phyloP scores from a whole-genome alignment of 2,888 invertebrate genomes.

The Neoitamus cyanurus region DNA sequence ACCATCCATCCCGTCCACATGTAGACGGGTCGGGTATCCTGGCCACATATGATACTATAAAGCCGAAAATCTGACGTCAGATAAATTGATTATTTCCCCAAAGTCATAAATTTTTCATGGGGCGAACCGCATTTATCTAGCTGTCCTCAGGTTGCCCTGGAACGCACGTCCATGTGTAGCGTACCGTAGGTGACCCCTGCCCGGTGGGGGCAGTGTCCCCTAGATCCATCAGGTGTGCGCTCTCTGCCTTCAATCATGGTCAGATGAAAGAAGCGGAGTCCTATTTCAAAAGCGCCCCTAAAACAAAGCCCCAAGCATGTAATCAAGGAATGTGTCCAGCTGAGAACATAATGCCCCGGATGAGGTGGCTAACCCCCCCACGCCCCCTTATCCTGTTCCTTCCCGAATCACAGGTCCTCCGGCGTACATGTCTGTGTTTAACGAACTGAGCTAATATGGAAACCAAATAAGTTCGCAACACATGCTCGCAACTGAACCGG shows the following conservation, averaged over 20 bases:
- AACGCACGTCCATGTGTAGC: background rate
- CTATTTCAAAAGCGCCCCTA: constrained; percentile 32
- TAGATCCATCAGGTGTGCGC: constrained; percentile 34
- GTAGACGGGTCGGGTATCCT: background rate
- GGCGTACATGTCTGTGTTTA: constrained; percentile 35
- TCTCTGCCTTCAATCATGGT: constrained; percentile 30
- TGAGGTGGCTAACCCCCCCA: background rate
- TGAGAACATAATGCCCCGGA: constrained; percentile 15
- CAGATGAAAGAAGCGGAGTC: constrained; percentile 23
- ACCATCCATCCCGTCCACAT: background rate
- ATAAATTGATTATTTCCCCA: constrained; percentile 35
- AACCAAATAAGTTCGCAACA: constrained; percentile 39
- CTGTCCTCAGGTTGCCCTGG: constrained; percentile 21
- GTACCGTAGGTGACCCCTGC: background rate
- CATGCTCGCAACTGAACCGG: constrained; percentile 1
- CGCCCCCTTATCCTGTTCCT: background rate
- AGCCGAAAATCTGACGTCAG: constrained; percentile 34
- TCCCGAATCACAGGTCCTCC: background rate
- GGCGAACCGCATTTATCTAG: constrained; percentile 17
- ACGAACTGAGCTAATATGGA: constrained; percentile 41
- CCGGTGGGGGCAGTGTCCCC: background rate
- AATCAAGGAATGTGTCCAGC: constrained; percentile 38
- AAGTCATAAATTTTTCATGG: constrained; percentile 33
- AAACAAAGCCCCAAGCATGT: constrained; percentile 22
- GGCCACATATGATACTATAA: constrained; percentile 32